phyloP scores from a whole-genome alignment of 2,888 invertebrate species.

The Thysanoteuthis rhombus region DNA sequence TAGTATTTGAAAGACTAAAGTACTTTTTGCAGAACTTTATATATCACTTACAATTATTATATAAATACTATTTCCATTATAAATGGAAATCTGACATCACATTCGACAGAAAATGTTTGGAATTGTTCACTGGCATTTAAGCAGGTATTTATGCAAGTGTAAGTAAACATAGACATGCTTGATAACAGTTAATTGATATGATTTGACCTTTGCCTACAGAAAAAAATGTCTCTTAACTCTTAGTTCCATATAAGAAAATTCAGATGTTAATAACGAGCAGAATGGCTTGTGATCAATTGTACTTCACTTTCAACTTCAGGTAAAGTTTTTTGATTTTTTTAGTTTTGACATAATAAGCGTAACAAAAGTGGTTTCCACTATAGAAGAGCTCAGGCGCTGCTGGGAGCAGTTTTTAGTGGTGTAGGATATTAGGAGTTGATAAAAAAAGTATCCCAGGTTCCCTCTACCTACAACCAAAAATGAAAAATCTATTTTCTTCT shows the following conservation, averaged over 20 bases:
- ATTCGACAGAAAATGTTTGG: not conserved
- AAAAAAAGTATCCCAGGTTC: not conserved
- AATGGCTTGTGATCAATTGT: too few species aligned
- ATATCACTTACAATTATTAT: not conserved
- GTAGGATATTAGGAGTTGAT: too few species aligned
- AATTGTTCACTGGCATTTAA: not conserved
- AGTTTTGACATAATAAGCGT: too few species aligned
- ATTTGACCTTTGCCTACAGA: not conserved
- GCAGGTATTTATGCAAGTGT: not conserved
- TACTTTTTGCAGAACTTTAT: not conserved
- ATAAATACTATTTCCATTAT: not conserved
- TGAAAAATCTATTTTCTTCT: too few species aligned
- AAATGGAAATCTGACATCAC: not conserved
- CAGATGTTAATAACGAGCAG: too few species aligned
- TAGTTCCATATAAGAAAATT: too few species aligned
- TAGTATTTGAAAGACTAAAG: not conserved
- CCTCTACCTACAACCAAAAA: too few species aligned
- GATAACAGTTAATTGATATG: not conserved
- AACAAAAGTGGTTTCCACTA: too few species aligned
- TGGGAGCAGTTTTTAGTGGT: too few species aligned
- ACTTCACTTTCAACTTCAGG: too few species aligned
- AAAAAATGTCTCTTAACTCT: not conserved
- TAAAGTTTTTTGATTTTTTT: too few species aligned
- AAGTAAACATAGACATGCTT: not conserved
- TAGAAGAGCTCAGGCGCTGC: too few species aligned